Evolutionary conservation across 2,888 invertebrate genomes (phyloP), one percentile per base, ranked within the genome.

Genomic region (Abscondita cerata): DNA sequence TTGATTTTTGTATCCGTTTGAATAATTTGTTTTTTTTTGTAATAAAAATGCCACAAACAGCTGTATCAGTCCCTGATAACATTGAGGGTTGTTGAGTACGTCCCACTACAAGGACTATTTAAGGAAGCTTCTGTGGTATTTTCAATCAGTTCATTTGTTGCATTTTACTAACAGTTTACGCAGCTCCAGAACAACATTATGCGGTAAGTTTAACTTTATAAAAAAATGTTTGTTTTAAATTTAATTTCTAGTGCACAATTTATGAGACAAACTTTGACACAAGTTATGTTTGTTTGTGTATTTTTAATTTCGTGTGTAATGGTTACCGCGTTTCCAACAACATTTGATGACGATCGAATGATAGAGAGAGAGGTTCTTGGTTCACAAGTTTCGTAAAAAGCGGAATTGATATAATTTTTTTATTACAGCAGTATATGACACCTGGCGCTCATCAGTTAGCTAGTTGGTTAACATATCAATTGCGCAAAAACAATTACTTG

Each of bases 371-470:
- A 67, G 33, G 67, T 67, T 62, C 15, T 15, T 46, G 36, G 36
- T 8, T 41, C 8, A 41, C 8, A 3, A 6, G 16, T 6, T 15
- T 15, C 1, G 3, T 16, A 12, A 41, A 16, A 16, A 15, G 8
- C 16, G 13, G 3, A 12, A 41, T 12, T 19, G 12, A n/a, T 3
- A 11, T n/a, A 12, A 6, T n/a, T 13, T 9, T 41, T 13, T 19
- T 25, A 13, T 18, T 6, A n/a, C 20, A 40, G 15, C 20, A 55
- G 55, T 55, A 47, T 13, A 3, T 55, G 20, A 47, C 20, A 65
- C 77, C 77, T 2, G 78, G 77, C 0, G 76, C 75, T 4, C 78
- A 78, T 52, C 78, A 79, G 62, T 66, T 79, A 25, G 77, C 78
- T 18, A 78, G 76, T 41, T 78, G 78, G 78, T 52, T 78, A 44